phyloP scores from a whole-genome alignment of 2,113 vertebrate species.

The Genyomyrus donnyi region DNA sequence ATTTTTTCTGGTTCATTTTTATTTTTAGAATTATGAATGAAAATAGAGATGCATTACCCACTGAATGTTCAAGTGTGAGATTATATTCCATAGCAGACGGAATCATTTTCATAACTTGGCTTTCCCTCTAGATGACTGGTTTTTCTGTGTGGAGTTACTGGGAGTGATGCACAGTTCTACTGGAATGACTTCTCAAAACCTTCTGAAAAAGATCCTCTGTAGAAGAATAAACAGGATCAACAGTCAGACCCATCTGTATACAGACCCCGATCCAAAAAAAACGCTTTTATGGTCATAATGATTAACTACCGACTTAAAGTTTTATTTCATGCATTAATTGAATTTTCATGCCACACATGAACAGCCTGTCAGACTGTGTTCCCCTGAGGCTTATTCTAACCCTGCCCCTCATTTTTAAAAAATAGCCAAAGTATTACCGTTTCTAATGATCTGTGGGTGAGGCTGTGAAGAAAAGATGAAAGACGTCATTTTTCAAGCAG shows the following conservation, averaged over 20 bases:
- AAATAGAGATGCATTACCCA: conserved; percentile 11
- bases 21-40: conserved; percentile 19
- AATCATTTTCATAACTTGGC: conserved; percentile 11
- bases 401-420: background rate
- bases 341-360: background rate
- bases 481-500: background rate
- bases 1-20: conserved; percentile 17
- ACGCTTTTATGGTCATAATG: background rate
- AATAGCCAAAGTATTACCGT: conserved; percentile 42
- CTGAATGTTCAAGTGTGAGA: conserved; percentile 27
- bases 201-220: conserved; percentile 62
- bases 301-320: background rate
- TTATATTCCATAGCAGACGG: conserved; percentile 22
- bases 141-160: conserved; percentile 34
- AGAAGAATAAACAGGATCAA: conserved; percentile 4
- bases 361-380: background rate
- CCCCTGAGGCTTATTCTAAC: background rate
- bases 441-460: conserved; percentile 43
- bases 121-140: background rate
- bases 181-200: conserved; percentile 55
- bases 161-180: conserved; percentile 43
- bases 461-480: conserved; percentile 33
- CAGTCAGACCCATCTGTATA: background rate
- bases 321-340: background rate
- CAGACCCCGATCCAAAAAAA: background rate